A percentile compares a stretch with the other conserved stretches of the same genome.
phyloP scores from a whole-genome alignment of 2,113 vertebrate species.

The Aptenodytes forsteri region DNA sequence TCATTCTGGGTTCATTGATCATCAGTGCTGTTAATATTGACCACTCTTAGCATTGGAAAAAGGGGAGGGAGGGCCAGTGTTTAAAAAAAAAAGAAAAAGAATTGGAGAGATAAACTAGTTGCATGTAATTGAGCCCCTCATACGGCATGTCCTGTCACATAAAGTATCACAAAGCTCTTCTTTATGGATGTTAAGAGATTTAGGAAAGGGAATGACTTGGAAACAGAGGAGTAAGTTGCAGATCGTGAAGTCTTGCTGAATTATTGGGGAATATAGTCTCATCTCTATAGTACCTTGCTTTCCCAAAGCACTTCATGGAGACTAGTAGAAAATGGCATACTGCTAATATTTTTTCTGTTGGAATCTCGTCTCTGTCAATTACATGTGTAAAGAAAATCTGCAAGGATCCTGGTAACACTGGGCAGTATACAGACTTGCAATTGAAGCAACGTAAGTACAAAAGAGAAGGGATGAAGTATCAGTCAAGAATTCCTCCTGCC shows the following conservation, averaged over 20 bases:
- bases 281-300: not conserved
- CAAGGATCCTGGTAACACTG: not conserved
- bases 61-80: not conserved
- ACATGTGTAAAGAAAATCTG: not conserved
- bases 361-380: not conserved
- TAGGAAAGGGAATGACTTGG: not conserved
- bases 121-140: not conserved
- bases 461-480: not conserved
- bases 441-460: not conserved
- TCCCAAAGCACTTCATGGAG: not conserved
- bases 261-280: not conserved
- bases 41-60: not conserved
- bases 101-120: not conserved
- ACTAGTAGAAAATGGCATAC: not conserved
- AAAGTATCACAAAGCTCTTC: not conserved
- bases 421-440: not conserved
- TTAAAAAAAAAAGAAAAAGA: not conserved
- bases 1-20: not conserved
- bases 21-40: not conserved
- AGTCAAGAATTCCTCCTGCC: not conserved
- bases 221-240: not conserved
- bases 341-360: not conserved
- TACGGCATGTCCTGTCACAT: not conserved
- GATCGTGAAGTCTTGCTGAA: not conserved
- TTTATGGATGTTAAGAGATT: not conserved